Conservation (phyloP, 2,888 invertebrate species). For the Epirrhoe tristata region DNA sequence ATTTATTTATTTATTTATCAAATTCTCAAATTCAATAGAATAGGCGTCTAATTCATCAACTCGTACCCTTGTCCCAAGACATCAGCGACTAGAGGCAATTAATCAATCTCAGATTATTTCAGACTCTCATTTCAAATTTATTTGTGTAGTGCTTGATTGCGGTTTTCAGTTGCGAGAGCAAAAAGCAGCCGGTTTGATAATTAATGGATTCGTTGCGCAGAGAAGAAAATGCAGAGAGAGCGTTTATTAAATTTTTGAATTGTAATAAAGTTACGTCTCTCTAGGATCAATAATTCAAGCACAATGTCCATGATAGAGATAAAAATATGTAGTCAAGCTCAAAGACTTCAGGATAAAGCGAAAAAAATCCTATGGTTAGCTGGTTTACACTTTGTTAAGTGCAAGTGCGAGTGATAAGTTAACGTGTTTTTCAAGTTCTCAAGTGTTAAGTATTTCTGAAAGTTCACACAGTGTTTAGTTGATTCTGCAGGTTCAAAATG, state of each 20-base stretch:
- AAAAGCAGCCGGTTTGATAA: slow-evolving; percentile 56
- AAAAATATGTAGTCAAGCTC: too few relatives aligned
- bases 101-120: slow-evolving; percentile 64
- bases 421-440: too few relatives aligned
- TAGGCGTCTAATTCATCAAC: slow-evolving; percentile 29
- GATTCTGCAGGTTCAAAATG: too few relatives aligned
- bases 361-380: too few relatives aligned
- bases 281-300: neutral
- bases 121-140: slow-evolving; percentile 58
- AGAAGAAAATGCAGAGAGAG: slow-evolving; percentile 31
- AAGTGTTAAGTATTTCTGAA: too few relatives aligned
- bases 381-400: too few relatives aligned
- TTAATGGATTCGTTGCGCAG: slow-evolving; percentile 54
- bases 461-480: too few relatives aligned
- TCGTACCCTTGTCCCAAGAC: slow-evolving; percentile 45
- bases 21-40: slow-evolving; percentile 25
- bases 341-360: too few relatives aligned
- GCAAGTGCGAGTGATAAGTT: too few relatives aligned
- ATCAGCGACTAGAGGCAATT: slow-evolving; percentile 49
- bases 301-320: too few relatives aligned
- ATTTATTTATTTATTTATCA: too few relatives aligned
- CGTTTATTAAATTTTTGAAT: neutral
- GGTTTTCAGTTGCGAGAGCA: slow-evolving; percentile 57
- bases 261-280: neutral
- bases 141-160: slow-evolving; percentile 57